Evolutionary conservation across 2,888 invertebrate species (phyloP).

Genomic region (Mycogona germanica): DNA sequence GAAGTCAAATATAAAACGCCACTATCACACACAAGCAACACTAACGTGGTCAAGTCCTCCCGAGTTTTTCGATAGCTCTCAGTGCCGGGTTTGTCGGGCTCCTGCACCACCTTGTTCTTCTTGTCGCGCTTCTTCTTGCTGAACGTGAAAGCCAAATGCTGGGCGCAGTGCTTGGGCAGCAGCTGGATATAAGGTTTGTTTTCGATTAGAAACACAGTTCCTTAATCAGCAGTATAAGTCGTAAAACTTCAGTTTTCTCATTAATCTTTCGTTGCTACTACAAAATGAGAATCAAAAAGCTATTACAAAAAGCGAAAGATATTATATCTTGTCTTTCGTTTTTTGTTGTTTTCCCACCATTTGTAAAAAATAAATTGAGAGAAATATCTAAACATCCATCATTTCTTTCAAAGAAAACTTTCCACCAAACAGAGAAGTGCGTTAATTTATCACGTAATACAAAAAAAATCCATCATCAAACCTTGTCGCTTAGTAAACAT

Average conservation of each 20-base stretch:
- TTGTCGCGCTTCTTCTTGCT: conserved; percentile 78
- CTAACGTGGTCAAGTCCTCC: conserved; percentile 78
- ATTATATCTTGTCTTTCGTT: neutral
- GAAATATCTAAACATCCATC: too few relatives aligned
- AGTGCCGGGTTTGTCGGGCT: conserved; percentile 82
- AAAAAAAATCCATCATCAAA: too few relatives aligned
- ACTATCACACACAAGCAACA: neutral
- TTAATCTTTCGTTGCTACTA: too few relatives aligned
- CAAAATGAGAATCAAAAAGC: neutral
- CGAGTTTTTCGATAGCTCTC: conserved; percentile 94
- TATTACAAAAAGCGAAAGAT: too few relatives aligned
- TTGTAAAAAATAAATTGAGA: too few relatives aligned
- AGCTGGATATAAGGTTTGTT: conserved; percentile 39
- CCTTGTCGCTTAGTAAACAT: conserved; percentile 88
- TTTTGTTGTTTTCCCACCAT: neutral
- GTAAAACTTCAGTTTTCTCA: too few relatives aligned
- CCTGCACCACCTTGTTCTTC: conserved; percentile 56
- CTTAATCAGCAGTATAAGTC: too few relatives aligned
- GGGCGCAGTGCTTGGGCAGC: conserved; percentile 89
- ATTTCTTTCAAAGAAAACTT: too few relatives aligned
- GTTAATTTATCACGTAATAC: too few relatives aligned
- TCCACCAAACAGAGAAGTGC: too few relatives aligned
- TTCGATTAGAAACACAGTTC: too few relatives aligned
- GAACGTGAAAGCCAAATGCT: conserved; percentile 67
- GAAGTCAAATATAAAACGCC: neutral